These are phyloP conservation scores for Phrynocephalus guinanensis DNA, from an alignment of 2,797 vertebrate genomes.

Conservation along the genomic window DNA sequence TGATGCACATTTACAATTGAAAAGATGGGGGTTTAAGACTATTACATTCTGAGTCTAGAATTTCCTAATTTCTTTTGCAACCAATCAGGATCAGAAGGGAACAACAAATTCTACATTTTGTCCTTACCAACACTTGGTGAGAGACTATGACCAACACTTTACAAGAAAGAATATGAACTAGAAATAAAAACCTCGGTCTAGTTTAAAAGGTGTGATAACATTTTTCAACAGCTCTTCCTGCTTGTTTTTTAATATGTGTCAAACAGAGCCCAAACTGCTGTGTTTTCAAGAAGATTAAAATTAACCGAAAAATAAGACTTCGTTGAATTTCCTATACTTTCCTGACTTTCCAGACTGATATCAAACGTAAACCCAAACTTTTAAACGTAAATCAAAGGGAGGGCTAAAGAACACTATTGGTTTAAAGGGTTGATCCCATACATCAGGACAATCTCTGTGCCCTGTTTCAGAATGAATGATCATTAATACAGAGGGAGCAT, in stretches of 20 bases:
- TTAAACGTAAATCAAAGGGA: background rate
- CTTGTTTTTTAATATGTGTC: background rate
- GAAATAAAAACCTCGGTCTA: background rate
- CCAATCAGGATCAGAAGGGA: background rate
- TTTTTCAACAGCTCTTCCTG: background rate
- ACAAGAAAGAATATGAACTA: background rate
- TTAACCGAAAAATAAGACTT: background rate
- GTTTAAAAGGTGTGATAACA: background rate
- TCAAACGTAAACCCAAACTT: background rate
- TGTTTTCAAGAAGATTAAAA: background rate
- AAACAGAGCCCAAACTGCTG: background rate
- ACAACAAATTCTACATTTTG: background rate
- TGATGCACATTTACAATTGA: background rate
- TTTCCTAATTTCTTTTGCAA: background rate
- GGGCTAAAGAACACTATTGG: background rate
- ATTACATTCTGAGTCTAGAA: background rate
- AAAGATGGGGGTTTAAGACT: background rate
- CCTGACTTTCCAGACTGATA: background rate
- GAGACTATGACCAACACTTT: no score
- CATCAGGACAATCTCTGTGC: background rate
- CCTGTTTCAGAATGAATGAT: background rate
- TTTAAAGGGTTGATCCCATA: background rate
- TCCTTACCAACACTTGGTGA: background rate
- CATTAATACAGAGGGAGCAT: no score
- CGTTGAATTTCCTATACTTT: background rate